Base-by-base conservation (phyloP, 2,113 vertebrate genomes). In the Vidua chalybeata region DNA sequence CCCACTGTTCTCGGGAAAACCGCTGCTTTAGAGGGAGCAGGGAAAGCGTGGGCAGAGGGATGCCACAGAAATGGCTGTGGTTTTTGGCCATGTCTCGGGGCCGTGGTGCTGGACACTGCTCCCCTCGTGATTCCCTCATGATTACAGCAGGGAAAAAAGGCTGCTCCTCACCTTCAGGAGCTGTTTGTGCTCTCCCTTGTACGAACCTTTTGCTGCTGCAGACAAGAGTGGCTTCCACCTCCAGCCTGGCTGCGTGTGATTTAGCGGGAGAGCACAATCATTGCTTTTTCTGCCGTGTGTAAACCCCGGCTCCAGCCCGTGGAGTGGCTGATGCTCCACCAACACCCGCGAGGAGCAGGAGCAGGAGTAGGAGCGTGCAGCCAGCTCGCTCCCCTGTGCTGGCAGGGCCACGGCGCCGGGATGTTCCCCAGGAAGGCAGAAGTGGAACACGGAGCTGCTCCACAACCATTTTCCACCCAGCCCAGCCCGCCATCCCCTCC, bases 121-220 rank as follows among this genome's bases (percentile, higher is more conserved):
- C 18, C 37, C 28, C 22, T 52, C 13, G 3, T 10, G 31, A 39
- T 43, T 43, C 43, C 43, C 16, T 45, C 43, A 45, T 59, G 22
- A 59, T 35, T 88, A 64, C 52, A 52, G 21, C 8, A 2, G 7
- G 14, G n/a, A 1, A 2, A n/a, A 33, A 62, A 51, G 23, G 28
- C 15, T n/a, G 6, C 14, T 52, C 62, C 46, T 64, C 4, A 0
- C n/a, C 77, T 62, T 49, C 24, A 3, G 80, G 67, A 71, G 78
- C 37, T 35, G 2, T 37, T 39, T 5, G 30, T 49, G 23, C 62
- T 82, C 43, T 78, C 39, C 43, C 37, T 12, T 9, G 49, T 11
- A 13, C 0, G 1, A 77, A 7, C 12, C 14, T 45, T 82, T 54
- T 19, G 46, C 68, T 0, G 0, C 67, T 45, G 64, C 0, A 0